Base-by-base conservation (phyloP, 2,113 vertebrate genomes). In the Leuciscus idus region DNA sequence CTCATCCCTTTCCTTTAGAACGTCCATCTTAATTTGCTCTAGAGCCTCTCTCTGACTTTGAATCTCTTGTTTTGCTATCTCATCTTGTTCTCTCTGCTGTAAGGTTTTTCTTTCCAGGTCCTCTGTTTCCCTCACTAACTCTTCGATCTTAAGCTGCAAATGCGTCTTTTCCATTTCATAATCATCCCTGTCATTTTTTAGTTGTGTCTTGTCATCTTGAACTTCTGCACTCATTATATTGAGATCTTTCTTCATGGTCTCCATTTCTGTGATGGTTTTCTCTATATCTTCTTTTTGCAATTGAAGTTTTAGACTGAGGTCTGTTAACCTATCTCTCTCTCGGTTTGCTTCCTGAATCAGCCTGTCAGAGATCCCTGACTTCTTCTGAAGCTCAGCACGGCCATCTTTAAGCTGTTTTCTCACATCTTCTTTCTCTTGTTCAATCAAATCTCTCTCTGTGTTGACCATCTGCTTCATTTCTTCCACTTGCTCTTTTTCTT, bases 1-100 rank as follows among this genome's bases (percentile, higher is more conserved):
- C 19, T 81, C 15, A 64, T 3, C 12, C 28, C 6, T 70, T 28
- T 85, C 81, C 17, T 85, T 89, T 33, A 91, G 28, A 12, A 90
- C 6, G 66, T 94, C 91, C 19, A 88, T 64, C 39, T 19, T 33
- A n/a, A 76, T 81, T 17, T 46, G 57, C 15, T 81, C 78, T 81
- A 64, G 59, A 81, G 33, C n/a, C 39, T 64, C n/a, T 64, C 2
- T 81, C 8, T 81, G n/a, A 48, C 64, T 81, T 81, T 81, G 23
- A 48, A 64, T 48, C 23, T 64, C 78, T 28, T 43, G 77, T 46
- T 39, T 62, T 12, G 36, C 23, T 8, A 26, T 39, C 33, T 80
- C 57, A 17, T 80, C 57, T n/a, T 46, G 57, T 62, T 64, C 59
- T 81, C n/a, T 81, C 23, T 64, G 59, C 17, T 81, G 57, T 26